phyloP scores from a whole-genome alignment of 2,113 vertebrate genomes.

The Irena cyanogastra region DNA sequence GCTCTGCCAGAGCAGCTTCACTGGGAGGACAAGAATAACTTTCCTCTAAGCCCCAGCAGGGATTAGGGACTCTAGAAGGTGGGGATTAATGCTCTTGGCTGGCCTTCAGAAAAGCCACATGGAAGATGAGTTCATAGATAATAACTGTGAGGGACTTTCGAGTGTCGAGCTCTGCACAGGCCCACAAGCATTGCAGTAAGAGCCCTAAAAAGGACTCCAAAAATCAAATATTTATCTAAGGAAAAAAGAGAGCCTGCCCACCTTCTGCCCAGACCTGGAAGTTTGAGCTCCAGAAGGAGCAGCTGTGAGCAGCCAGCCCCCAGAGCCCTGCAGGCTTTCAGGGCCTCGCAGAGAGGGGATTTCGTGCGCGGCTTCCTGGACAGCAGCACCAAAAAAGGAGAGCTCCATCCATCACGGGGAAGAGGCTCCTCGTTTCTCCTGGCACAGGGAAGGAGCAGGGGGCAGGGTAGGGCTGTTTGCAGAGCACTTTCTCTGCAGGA shows the following conservation, averaged over 20 bases:
- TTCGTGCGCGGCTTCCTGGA: not conserved
- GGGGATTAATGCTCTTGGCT: slow-evolving; percentile 52
- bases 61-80: slow-evolving; percentile 49
- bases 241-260: not conserved
- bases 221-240: not conserved
- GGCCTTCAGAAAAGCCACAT: slow-evolving; percentile 42
- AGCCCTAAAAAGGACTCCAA: not conserved
- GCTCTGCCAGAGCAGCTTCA: slow-evolving; percentile 8
- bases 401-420: not conserved
- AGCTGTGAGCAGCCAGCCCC: rapidly evolving
- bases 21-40: slow-evolving; percentile 45
- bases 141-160: slow-evolving; percentile 11
- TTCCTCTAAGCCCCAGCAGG: slow-evolving; percentile 33
- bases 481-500: not conserved
- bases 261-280: not conserved
- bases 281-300: not conserved
- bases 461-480: not conserved
- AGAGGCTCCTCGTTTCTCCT: not conserved
- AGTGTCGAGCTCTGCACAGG: not conserved
- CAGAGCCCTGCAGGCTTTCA: not conserved
- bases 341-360: not conserved
- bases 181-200: not conserved
- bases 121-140: slow-evolving; percentile 61
- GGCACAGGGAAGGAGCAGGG: not conserved
- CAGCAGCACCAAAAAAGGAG: slow-evolving; percentile 47